Evolutionary conservation across 2,113 vertebrate genomes (phyloP).

Genomic region (Petrocephalus microphthalmus): DNA sequence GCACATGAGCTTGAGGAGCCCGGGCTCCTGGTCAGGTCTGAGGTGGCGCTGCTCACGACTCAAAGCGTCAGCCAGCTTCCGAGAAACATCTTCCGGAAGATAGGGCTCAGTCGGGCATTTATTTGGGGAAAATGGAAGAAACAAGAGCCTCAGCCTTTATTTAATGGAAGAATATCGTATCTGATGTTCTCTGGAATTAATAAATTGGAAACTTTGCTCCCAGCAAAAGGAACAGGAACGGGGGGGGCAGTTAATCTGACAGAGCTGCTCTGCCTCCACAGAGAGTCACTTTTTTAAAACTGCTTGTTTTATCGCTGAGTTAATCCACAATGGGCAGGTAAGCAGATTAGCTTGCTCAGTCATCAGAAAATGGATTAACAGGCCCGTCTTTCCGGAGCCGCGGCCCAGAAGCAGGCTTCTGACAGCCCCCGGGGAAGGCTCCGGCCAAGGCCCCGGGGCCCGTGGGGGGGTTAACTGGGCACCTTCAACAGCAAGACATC

Average conservation of each 20-base stretch:
- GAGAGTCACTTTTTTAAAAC: constrained; percentile 1
- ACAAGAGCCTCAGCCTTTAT: background rate
- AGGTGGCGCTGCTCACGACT: background rate
- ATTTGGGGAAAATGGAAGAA: background rate
- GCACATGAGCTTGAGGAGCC: background rate
- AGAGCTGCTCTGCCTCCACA: background rate
- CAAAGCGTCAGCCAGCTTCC: background rate
- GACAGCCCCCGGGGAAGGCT: background rate
- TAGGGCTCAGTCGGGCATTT: background rate
- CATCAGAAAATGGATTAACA: constrained; percentile 11
- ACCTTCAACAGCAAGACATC: background rate
- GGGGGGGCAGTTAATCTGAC: background rate
- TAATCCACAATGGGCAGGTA: constrained; percentile 19
- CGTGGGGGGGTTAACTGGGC: background rate
- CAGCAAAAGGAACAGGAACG: constrained; percentile 1
- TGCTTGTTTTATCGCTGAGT: constrained; percentile 14
- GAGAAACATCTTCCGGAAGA: background rate
- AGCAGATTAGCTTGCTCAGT: constrained; percentile 21
- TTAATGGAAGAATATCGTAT: constrained; percentile 11
- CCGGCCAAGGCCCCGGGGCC: background rate
- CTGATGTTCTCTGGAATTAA: background rate
- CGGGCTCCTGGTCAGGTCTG: background rate
- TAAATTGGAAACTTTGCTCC: constrained; percentile 15
- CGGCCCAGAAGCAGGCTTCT: background rate
- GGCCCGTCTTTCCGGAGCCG: background rate